Conservation (phyloP, 2,113 vertebrate genomes). For the Emydocephalus ijimae region DNA sequence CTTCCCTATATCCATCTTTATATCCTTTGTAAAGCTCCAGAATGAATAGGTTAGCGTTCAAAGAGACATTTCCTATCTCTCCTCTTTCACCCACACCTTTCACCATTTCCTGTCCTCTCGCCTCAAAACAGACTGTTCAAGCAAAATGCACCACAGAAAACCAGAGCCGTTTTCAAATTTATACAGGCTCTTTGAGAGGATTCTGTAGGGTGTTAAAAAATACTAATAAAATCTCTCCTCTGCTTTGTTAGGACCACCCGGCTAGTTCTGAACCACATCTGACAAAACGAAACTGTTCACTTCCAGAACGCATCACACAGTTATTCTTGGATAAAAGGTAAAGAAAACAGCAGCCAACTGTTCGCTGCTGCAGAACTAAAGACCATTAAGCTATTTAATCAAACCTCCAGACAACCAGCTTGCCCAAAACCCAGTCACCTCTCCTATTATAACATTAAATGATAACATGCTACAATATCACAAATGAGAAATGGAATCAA, state of each 20-base stretch:
- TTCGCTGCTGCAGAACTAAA: constrained; percentile 87
- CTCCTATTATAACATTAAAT: constrained; percentile 90
- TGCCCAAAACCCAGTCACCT: constrained; percentile 81
- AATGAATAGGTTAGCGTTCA: constrained; percentile 45
- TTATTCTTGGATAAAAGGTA: constrained; percentile 97
- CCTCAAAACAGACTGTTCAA: constrained; percentile 63
- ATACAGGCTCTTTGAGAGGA: constrained; percentile 63
- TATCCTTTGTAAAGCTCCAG: constrained; percentile 31
- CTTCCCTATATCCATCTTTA: constrained; percentile 30
- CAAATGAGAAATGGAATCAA: constrained; percentile 97
- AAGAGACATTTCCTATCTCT: constrained; percentile 14
- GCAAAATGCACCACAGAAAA: constrained; percentile 62
- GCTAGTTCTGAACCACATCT: constrained; percentile 78
- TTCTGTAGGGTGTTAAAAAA: constrained; percentile 70
- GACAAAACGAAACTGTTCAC: constrained; percentile 83
- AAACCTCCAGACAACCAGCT: constrained; percentile 83
- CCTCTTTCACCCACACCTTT: constrained; percentile 17
- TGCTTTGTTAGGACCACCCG: constrained; percentile 84
- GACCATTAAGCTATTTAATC: constrained; percentile 91
- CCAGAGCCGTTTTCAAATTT: constrained; percentile 65
- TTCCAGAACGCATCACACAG: constrained; percentile 86
- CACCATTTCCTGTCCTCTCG: constrained; percentile 70
- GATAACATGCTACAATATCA: constrained; percentile 95
- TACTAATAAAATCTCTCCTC: constrained; percentile 69
- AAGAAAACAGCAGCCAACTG: constrained; percentile 95